Percentiles rank a stretch among this genome's conserved stretches.
Evolutionary conservation across 1,140 invertebrate genomes (phyloP).

Genomic region (Drosophila pseudoobscura): DNA sequence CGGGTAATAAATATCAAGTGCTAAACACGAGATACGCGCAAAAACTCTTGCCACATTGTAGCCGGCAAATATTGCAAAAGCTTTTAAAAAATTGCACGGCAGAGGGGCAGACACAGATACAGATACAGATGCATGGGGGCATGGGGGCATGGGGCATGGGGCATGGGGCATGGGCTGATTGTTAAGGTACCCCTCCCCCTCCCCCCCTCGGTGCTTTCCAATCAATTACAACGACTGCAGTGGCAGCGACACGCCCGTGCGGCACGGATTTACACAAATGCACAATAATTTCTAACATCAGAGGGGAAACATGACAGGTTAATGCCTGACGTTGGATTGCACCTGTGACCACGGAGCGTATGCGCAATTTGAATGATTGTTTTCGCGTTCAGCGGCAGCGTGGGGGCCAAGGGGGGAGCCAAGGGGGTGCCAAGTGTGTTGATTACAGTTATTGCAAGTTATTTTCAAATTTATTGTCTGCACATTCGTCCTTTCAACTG

Average conservation of each 20-base stretch:
- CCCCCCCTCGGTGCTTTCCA: constrained; percentile 53
- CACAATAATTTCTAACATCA: constrained; percentile 74
- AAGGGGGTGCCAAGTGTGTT: constrained; percentile 42
- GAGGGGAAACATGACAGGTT: constrained; percentile 66
- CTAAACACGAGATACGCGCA: constrained; percentile 77
- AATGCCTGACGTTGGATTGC: constrained; percentile 49
- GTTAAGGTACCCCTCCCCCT: neutral
- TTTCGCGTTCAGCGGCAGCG: constrained; percentile 8
- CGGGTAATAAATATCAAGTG: constrained; percentile 81
- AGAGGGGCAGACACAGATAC: neutral
- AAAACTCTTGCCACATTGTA: constrained; percentile 66
- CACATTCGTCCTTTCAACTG: constrained; percentile 56
- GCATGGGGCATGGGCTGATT: constrained; percentile 13
- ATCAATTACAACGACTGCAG: constrained; percentile 63
- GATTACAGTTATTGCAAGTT: constrained; percentile 79
- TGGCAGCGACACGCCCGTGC: constrained; percentile 30
- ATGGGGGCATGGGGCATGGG: neutral
- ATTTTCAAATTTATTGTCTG: constrained; percentile 72
- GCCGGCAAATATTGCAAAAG: constrained; percentile 65
- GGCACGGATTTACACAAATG: constrained; percentile 76
- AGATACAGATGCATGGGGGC: neutral
- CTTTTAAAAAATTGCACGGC: constrained; percentile 72
- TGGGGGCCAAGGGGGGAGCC: no score
- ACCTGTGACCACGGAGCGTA: constrained; percentile 64
- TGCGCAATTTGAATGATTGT: constrained; percentile 80